Evolutionary conservation across 2,797 vertebrate genomes (phyloP).

Genomic region (Helicolenus hilgendorfi): DNA sequence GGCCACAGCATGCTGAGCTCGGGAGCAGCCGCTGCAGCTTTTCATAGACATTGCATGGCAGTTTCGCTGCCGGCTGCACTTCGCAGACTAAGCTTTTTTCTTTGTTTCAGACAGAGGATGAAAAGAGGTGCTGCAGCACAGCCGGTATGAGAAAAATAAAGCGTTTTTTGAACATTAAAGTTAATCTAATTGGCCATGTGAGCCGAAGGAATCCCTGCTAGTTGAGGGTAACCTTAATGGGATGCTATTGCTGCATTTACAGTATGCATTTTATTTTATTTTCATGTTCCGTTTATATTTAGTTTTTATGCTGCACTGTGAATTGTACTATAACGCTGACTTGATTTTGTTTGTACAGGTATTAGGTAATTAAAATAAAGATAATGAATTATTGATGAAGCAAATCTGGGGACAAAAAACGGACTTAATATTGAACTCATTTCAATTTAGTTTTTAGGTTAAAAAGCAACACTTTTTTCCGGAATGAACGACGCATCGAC

Average conservation of each 20-base stretch:
- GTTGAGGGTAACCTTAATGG: neutral
- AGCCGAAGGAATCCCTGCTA: neutral
- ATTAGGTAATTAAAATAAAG: neutral
- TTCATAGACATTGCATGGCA: too few species aligned
- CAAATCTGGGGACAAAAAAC: neutral
- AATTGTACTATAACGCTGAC: neutral
- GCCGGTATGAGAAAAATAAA: too few species aligned
- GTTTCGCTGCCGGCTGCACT: too few species aligned
- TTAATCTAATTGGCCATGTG: neutral
- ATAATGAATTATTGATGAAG: neutral
- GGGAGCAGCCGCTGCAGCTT: too few species aligned
- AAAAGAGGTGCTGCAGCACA: too few species aligned
- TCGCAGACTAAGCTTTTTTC: too few species aligned
- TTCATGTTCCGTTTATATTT: neutral
- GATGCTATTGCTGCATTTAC: neutral
- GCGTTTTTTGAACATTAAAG: too few species aligned
- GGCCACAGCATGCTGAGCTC: rapidly evolving
- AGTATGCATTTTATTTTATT: neutral
- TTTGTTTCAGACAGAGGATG: too few species aligned
- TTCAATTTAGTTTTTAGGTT: neutral
- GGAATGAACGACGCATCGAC: too few species aligned
- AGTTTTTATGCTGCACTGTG: neutral
- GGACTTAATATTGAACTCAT: neutral
- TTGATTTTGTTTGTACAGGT: neutral
- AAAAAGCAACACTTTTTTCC: too few species aligned